Evolutionary conservation across 23 tunicate genomes (phyloP).

Genomic region (Oikopleura albicans): DNA sequence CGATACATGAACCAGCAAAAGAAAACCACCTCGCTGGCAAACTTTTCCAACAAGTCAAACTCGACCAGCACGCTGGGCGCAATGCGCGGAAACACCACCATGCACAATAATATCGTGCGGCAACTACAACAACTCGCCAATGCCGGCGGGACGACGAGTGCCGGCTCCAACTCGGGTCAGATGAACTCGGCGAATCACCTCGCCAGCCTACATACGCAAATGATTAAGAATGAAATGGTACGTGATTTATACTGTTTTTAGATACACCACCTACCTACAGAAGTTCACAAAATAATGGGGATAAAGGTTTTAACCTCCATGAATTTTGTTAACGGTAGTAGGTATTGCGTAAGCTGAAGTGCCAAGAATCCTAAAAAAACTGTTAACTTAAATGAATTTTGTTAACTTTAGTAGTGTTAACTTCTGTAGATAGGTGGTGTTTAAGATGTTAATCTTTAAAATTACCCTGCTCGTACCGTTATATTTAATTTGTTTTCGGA

Average conservation of each 20-base stretch:
- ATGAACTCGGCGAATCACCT: background rate
- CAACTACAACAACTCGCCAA: background rate
- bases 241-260: background rate
- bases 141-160: background rate
- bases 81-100: background rate
- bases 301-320: no score
- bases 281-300: no score
- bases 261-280: background rate
- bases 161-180: background rate
- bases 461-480: no score
- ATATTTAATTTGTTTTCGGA: no score
- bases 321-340: no score
- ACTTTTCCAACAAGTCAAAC: background rate
- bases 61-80: background rate
- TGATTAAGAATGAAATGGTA: slow-evolving; percentile 4
- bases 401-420: no score
- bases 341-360: no score
- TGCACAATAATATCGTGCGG: background rate
- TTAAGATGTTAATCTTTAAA: no score
- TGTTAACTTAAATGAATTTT: no score
- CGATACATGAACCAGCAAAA: background rate
- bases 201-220: background rate
- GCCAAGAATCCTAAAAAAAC: no score
- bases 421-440: no score
- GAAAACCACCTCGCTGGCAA: background rate